Evolutionary conservation across 2,113 vertebrate genomes (phyloP).

Genomic region (Pandion haliaetus): DNA sequence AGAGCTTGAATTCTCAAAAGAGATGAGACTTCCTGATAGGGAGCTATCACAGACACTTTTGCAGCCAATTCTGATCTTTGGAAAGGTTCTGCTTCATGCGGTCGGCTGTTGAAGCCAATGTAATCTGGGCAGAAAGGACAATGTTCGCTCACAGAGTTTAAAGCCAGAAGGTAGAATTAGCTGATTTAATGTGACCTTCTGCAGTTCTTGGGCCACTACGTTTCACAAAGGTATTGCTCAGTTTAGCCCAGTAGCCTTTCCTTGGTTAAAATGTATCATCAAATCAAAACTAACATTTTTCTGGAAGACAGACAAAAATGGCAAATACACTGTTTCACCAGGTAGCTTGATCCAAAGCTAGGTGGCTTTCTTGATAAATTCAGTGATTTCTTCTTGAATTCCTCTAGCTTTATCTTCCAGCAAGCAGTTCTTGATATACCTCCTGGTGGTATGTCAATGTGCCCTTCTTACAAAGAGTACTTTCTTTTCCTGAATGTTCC

Average conservation of each 20-base stretch:
- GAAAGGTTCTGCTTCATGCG: neutral
- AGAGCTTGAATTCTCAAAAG: neutral
- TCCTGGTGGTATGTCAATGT: accelerated
- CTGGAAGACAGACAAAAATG: neutral
- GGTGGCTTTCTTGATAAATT: neutral
- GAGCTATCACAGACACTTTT: neutral
- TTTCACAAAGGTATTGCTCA: neutral
- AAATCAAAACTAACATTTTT: neutral
- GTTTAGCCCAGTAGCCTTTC: neutral
- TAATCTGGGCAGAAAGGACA: neutral
- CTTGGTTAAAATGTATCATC: neutral
- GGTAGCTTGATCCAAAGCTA: neutral
- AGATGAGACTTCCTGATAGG: neutral
- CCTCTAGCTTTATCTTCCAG: neutral
- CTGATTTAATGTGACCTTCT: neutral
- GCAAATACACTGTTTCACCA: neutral
- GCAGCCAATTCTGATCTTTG: neutral
- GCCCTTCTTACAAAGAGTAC: neutral
- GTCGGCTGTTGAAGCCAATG: neutral
- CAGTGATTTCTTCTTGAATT: neutral
- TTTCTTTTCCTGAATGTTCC: neutral
- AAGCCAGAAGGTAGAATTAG: neutral
- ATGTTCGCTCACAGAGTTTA: neutral
- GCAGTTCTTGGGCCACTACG: neutral
- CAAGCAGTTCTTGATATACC: neutral